These are phyloP conservation scores for Poicephalus meyeri DNA, from an alignment of 2,113 vertebrate species.

Conservation along the genomic window DNA sequence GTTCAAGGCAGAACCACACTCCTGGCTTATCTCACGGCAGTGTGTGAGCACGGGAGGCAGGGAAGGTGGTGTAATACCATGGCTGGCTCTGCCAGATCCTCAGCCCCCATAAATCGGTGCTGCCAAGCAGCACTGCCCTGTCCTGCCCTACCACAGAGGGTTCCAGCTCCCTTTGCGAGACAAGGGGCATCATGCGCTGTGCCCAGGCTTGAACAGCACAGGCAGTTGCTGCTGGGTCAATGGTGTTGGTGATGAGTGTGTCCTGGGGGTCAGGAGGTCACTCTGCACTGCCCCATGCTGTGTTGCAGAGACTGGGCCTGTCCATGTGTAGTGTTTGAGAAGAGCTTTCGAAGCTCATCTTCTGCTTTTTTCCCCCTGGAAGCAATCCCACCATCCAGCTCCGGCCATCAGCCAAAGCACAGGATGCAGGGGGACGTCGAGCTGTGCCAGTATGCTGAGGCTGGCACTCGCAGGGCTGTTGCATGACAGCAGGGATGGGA, in stretches of 20 bases:
- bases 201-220: rapidly evolving
- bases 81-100: background rate
- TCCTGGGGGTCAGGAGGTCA: background rate
- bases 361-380: background rate
- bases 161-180: rapidly evolving
- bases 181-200: rapidly evolving
- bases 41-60: background rate
- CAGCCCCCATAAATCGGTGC: background rate
- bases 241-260: rapidly evolving
- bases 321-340: background rate
- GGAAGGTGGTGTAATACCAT: background rate
- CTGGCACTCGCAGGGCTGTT: rapidly evolving
- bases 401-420: background rate
- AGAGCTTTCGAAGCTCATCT: background rate
- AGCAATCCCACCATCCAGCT: background rate
- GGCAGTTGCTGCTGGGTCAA: background rate
- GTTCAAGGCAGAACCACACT: background rate
- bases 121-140: background rate
- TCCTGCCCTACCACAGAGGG: background rate
- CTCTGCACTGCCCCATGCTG: background rate
- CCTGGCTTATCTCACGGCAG: background rate
- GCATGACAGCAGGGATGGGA: background rate
- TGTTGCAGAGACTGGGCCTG: background rate
- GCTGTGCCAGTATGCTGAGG: rapidly evolving
- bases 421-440: background rate